These are phyloP conservation scores for Helicoverpa armigera DNA, from an alignment of 1,140 invertebrate genomes.

Conservation along the genomic window DNA sequence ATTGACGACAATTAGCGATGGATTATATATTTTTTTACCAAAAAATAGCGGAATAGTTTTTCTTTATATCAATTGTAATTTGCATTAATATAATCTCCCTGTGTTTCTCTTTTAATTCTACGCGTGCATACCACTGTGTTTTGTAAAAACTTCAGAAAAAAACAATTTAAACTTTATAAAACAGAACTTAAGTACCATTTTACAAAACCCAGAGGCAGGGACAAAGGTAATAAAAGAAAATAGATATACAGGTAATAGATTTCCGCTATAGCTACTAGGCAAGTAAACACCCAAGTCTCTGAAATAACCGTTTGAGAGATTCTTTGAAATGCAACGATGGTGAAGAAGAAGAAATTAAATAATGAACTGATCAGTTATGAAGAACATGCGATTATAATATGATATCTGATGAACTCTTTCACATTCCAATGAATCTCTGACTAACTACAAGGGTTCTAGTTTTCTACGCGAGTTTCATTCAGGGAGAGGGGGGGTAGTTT, in stretches of 20 bases:
- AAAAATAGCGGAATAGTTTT: slow-evolving; percentile 39
- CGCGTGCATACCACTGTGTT: slow-evolving; percentile 78
- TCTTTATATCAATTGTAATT: slow-evolving; percentile 3
- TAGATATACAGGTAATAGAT: slow-evolving; percentile 75
- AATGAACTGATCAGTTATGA: slow-evolving; percentile 10
- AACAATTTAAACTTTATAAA: slow-evolving; percentile 14
- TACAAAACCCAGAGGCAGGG: slow-evolving; percentile 77
- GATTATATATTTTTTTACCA: not conserved
- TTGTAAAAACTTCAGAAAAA: slow-evolving; percentile 63
- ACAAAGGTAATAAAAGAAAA: slow-evolving; percentile 72
- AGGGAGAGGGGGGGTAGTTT: slow-evolving; percentile 65
- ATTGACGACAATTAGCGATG: too few species aligned
- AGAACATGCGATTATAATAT: slow-evolving; percentile 34
- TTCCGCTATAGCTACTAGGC: slow-evolving; percentile 85
- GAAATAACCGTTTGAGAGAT: slow-evolving; percentile 70
- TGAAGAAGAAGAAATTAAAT: slow-evolving; percentile 27
- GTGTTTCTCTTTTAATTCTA: slow-evolving; percentile 74
- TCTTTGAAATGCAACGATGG: slow-evolving; percentile 74
- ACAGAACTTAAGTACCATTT: slow-evolving; percentile 54
- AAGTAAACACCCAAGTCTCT: slow-evolving; percentile 81
- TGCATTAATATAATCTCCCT: slow-evolving; percentile 67
- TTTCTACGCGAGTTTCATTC: slow-evolving; percentile 77
- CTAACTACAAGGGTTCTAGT: slow-evolving; percentile 78
- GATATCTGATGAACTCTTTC: slow-evolving; percentile 12
- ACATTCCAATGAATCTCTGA: slow-evolving; percentile 82